Evolutionary conservation across 2,888 invertebrate species (phyloP), one percentile per base, ranked within the genome.

Genomic region (Priocnemis perturbator): DNA sequence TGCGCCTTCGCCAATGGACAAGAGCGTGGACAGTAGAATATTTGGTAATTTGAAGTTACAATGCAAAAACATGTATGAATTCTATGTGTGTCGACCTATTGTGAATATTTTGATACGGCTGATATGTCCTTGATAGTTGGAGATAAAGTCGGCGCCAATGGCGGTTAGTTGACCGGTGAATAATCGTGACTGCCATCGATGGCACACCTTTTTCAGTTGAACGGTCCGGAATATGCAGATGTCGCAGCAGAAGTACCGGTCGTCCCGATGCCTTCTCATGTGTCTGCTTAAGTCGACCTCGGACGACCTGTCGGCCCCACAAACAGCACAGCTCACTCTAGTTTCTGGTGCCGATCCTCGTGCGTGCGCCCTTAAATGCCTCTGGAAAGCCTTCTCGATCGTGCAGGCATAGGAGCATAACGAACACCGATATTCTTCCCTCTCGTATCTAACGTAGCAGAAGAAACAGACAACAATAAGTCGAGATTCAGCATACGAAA

Each of bases 351-450:
- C 89, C 4, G 85, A 83, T 57, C 90, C 90, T 45, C 84, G 82
- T 48, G 90, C 90, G 75, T 90, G 90, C n/a, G 89, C 87, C 68
- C 90, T 88, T 62, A 91, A 81, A 79, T 92, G 92, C 76, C 90
- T 89, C 59, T 91, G 88, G 71, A 91, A 91, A 0, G 91, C 91
- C 77, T 91, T 91, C 80, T 91, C 91, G 71, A 91, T 91, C 20
- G 91, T 91, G 78, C 92, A 92, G 1, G 90, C 90, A 77, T 92
- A 92, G 1, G 91, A 89, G 83, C 92, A 92, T 66, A 90, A 81
- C 21, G 90, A 90, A 82, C 92, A 92, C 30, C 90, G 87, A 77
- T 91, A 91, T 80, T 92, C 91, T 76, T 92, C 92, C 50, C 91
- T 88, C 60, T 91, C 90, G 85, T 91, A 91, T 83, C 91, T 91